Evolutionary conservation across 2,888 invertebrate genomes (phyloP).

Genomic region (Drosophila quinaria): DNA sequence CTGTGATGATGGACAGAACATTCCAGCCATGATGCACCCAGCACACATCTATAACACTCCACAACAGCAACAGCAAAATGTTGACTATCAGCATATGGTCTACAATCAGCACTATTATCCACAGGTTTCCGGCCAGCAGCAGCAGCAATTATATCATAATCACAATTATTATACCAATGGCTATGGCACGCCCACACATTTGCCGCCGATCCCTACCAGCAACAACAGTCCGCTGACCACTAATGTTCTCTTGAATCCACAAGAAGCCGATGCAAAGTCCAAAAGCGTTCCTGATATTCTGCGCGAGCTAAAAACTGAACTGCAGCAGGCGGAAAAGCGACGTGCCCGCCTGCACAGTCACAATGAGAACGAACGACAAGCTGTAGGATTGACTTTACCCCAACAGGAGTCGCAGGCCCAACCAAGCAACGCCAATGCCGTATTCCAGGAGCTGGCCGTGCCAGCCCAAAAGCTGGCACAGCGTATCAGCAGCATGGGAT

Average conservation of each 20-base stretch:
- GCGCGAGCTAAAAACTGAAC: constrained; percentile 90
- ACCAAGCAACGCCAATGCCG: constrained; percentile 26
- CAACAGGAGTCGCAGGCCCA: constrained; percentile 21
- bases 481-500: constrained; percentile 95
- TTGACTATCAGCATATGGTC: constrained; percentile 53
- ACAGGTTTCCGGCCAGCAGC: constrained; percentile 40
- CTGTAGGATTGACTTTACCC: constrained; percentile 25
- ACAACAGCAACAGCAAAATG: constrained; percentile 54
- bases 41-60: constrained; percentile 43
- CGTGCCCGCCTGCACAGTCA: constrained; percentile 87
- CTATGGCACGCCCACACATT: constrained; percentile 57
- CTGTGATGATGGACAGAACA: constrained; percentile 74
- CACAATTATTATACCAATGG: constrained; percentile 83
- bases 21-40: constrained; percentile 66
- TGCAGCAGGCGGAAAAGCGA: constrained; percentile 86
- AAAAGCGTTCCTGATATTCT: constrained; percentile 92
- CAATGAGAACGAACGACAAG: constrained; percentile 79
- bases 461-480: constrained; percentile 89
- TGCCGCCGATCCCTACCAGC: constrained; percentile 14
- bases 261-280: constrained; percentile 84
- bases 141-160: constrained; percentile 73
- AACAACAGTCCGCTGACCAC: constrained; percentile 16
- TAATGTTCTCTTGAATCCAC: constrained; percentile 10
- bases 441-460: constrained; percentile 68
- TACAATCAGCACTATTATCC: constrained; percentile 63